These are phyloP conservation scores for Diabrotica virgifera DNA, from an alignment of 1,140 invertebrate genomes.

Conservation along the genomic window DNA sequence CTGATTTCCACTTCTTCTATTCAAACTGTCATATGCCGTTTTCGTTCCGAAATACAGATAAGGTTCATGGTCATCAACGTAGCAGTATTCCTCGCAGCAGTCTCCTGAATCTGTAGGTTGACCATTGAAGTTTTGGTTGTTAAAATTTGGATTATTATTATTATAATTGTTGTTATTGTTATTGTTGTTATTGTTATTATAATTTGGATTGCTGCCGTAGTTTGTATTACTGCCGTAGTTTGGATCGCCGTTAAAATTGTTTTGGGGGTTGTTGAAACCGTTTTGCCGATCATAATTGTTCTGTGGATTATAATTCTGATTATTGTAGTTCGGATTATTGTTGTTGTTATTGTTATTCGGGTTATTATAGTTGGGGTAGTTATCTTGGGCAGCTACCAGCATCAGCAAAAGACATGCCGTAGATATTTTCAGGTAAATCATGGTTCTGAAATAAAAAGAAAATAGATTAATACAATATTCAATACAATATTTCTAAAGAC, in stretches of 20 bases:
- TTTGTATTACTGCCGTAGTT: background rate
- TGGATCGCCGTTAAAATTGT: background rate
- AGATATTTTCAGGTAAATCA: background rate
- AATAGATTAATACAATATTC: too few relatives aligned
- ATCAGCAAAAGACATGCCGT: background rate
- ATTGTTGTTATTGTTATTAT: background rate
- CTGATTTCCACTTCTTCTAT: slow-evolving; percentile 50
- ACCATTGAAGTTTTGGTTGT: slow-evolving; percentile 3
- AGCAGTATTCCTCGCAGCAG: slow-evolving; percentile 57
- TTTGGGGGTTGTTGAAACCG: background rate
- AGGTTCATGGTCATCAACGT: slow-evolving; percentile 56
- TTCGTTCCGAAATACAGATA: slow-evolving; percentile 61
- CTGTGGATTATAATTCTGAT: slow-evolving; percentile 8
- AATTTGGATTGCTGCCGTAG: background rate
- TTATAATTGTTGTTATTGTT: background rate
- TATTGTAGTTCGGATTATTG: background rate
- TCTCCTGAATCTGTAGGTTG: slow-evolving; percentile 28
- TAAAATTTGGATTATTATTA: slow-evolving; percentile 4
- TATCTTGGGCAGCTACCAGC: background rate
- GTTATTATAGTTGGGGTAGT: slow-evolving; percentile 4
- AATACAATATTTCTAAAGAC: too few relatives aligned
- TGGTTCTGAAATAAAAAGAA: background rate
- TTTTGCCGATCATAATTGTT: background rate
- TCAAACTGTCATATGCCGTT: slow-evolving; percentile 62
- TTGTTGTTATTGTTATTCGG: background rate